Percentiles rank a stretch among this genome's conserved stretches.
Evolutionary conservation across 1,140 invertebrate species (phyloP).

Genomic region (Plutomurus gul): DNA sequence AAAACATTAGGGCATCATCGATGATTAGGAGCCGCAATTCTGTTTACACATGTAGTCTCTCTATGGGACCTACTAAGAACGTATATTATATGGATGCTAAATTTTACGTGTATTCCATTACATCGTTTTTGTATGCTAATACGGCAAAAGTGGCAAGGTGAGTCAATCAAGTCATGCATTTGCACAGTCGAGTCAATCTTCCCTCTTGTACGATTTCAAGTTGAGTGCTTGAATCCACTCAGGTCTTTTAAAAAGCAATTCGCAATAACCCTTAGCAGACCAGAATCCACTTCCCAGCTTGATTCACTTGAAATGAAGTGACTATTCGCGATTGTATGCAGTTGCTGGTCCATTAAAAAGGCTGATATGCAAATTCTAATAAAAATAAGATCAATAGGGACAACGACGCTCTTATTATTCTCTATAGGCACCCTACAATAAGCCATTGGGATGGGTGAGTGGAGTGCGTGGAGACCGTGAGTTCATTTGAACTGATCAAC

Average conservation of each 20-base stretch:
- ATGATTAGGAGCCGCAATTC: too few species aligned
- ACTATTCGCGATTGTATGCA: too few species aligned
- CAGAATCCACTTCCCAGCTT: background rate
- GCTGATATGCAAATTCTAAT: background rate
- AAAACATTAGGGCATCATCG: too few species aligned
- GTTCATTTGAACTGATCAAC: background rate
- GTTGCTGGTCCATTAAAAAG: constrained; percentile 18
- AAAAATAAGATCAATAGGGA: background rate
- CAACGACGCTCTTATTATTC: too few species aligned
- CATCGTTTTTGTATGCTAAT: background rate
- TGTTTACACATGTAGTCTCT: too few species aligned
- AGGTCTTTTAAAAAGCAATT: constrained; percentile 1
- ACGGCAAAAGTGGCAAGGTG: background rate
- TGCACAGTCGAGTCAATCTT: background rate
- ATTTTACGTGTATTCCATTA: too few species aligned
- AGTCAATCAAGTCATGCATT: background rate
- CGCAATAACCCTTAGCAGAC: background rate
- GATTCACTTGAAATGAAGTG: constrained; percentile 16
- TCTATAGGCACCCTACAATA: too few species aligned
- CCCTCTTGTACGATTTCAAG: background rate
- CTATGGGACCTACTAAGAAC: too few species aligned
- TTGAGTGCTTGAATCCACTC: background rate
- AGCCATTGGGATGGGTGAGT: too few species aligned
- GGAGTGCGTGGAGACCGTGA: background rate
- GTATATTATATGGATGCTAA: too few species aligned